Evolutionary conservation across 35 echinoderm and acorn worm genomes (phyloP).

Genomic region (Patiria miniata): DNA sequence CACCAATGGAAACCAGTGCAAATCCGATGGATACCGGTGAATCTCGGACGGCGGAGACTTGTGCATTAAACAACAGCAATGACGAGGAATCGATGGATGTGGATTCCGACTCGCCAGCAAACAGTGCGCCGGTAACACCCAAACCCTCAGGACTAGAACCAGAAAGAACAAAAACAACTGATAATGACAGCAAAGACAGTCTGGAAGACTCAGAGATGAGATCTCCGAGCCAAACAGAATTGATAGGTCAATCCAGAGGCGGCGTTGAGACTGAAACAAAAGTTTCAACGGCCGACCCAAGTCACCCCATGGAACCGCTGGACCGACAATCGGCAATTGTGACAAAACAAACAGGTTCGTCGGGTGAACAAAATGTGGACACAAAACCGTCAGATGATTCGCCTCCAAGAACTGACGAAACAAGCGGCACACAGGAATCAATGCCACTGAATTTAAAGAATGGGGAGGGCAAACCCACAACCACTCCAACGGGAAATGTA

Average conservation of each 20-base stretch:
- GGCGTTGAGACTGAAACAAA: neutral
- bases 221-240: neutral
- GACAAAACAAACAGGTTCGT: neutral
- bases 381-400: neutral
- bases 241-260: neutral
- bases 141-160: constrained; percentile 3
- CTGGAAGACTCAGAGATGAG: neutral
- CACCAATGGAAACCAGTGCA: too few relatives aligned
- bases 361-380: neutral
- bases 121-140: neutral
- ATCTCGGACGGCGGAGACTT: neutral
- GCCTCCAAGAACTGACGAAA: neutral
- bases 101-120: neutral
- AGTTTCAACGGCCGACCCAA: neutral
- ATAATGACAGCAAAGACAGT: neutral
- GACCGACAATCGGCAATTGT: neutral
- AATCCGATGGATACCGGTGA: neutral
- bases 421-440: neutral
- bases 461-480: too few relatives aligned
- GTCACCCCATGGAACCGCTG: neutral
- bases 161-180: too few relatives aligned
- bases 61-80: neutral
- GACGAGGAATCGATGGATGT: constrained; percentile 3
- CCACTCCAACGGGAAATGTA: neutral
- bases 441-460: neutral